phyloP scores from a whole-genome alignment of 2,113 vertebrate species.

The Eurystomus gularis region DNA sequence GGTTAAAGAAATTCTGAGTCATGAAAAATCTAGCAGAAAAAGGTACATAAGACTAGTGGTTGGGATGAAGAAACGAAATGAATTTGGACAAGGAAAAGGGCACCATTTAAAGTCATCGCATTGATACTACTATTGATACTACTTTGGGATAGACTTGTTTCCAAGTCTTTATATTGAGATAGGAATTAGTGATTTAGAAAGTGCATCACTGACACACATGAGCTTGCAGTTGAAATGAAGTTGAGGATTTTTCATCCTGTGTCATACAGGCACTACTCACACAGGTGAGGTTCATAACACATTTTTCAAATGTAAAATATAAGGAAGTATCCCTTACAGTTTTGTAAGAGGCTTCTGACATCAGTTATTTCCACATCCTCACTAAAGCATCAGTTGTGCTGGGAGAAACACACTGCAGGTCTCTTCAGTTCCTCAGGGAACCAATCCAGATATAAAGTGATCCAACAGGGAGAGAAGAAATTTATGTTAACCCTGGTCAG shows the following conservation, averaged over 20 bases:
- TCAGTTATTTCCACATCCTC: neutral
- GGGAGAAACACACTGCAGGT: neutral
- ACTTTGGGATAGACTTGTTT: neutral
- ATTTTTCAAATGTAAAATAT: neutral
- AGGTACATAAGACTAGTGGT: neutral
- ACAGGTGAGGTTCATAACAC: neutral
- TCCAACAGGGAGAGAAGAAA: neutral
- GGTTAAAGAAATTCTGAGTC: neutral
- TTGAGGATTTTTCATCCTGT: neutral
- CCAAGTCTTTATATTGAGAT: neutral
- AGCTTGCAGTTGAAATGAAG: neutral
- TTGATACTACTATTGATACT: neutral
- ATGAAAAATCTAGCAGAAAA: neutral
- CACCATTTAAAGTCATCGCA: neutral
- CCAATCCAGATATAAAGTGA: neutral
- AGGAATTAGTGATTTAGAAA: rapidly evolving
- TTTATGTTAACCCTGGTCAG: neutral
- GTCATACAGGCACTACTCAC: neutral
- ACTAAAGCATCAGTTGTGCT: neutral
- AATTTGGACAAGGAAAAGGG: neutral
- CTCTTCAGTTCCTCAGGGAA: neutral
- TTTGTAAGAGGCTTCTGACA: neutral
- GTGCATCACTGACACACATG: neutral
- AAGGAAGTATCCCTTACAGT: neutral
- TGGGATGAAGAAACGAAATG: neutral